These are phyloP conservation scores for Ligdia adustata DNA, from an alignment of 2,888 invertebrate genomes.

Conservation along the genomic window DNA sequence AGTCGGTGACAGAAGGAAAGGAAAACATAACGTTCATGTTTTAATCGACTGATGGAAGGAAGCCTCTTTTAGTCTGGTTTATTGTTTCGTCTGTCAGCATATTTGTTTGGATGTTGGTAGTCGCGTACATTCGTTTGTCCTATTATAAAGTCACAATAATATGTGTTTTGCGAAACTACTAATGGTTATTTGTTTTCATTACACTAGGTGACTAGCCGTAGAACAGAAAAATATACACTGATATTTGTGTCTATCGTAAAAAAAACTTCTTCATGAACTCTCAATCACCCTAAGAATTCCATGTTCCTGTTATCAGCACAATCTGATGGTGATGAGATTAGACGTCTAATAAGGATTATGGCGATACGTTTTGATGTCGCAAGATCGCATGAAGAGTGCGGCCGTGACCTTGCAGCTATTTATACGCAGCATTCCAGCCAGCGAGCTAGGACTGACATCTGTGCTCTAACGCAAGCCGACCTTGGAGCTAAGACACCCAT, in stretches of 20 bases:
- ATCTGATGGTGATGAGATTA: conserved; percentile 16
- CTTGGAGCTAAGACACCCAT: conserved; percentile 50
- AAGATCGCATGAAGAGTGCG: conserved; percentile 37
- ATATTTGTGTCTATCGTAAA: too few relatives aligned
- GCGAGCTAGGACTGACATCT: conserved; percentile 54
- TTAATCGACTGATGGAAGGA: too few relatives aligned
- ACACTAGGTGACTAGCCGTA: conserved; percentile 26
- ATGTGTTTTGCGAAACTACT: too few relatives aligned
- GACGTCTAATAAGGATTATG: conserved; percentile 41
- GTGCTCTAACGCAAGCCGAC: conserved; percentile 45
- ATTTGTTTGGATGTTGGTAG: too few relatives aligned
- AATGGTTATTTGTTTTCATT: conserved; percentile 20
- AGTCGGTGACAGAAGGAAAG: conserved; percentile 2
- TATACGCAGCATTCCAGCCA: conserved; percentile 53
- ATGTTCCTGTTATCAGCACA: too few relatives aligned
- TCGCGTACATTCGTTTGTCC: too few relatives aligned
- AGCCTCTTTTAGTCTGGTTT: too few relatives aligned
- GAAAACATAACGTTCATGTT: conserved; percentile 12
- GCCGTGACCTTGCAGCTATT: conserved; percentile 66
- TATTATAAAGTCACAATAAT: too few relatives aligned
- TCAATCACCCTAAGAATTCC: too few relatives aligned
- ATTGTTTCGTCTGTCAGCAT: too few relatives aligned
- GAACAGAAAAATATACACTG: too few relatives aligned
- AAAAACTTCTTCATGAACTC: too few relatives aligned
- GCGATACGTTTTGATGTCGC: conserved; percentile 38